phyloP scores from a whole-genome alignment of 2,888 invertebrate species.

The Drosophila diplacantha region DNA sequence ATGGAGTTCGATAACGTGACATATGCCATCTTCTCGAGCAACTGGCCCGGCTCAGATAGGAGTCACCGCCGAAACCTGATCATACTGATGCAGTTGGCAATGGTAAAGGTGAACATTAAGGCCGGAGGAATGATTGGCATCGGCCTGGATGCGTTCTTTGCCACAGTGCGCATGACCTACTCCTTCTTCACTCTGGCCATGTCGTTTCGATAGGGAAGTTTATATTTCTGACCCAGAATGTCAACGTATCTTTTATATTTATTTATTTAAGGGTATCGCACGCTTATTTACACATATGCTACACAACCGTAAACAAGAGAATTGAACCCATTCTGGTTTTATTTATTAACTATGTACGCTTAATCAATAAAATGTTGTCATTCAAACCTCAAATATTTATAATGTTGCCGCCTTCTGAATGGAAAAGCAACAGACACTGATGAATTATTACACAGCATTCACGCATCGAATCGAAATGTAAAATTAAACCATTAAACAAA shows the following conservation, averaged over 20 bases:
- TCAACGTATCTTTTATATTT: background rate
- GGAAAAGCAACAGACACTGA: background rate
- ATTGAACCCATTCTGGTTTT: background rate
- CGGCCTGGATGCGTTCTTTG: slow-evolving; percentile 32
- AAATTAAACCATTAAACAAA: slow-evolving; percentile 10
- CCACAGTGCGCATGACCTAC: slow-evolving; percentile 34
- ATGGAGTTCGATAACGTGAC: slow-evolving; percentile 24
- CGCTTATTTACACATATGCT: background rate
- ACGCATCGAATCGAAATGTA: slow-evolving; percentile 1
- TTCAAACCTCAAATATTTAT: slow-evolving; percentile 1
- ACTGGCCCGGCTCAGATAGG: slow-evolving; percentile 14
- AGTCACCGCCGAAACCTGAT: slow-evolving; percentile 5
- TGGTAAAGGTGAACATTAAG: slow-evolving; percentile 26
- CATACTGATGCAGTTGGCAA: slow-evolving; percentile 31
- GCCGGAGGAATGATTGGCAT: slow-evolving; percentile 37
- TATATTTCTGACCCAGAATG: background rate
- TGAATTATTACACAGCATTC: slow-evolving; percentile 7
- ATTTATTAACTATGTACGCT: background rate
- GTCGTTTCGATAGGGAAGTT: slow-evolving; percentile 10
- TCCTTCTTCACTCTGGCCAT: slow-evolving; percentile 30
- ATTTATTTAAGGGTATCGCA: background rate
- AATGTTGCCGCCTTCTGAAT: background rate
- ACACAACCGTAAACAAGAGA: slow-evolving; percentile 1
- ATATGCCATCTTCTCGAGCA: slow-evolving; percentile 39
- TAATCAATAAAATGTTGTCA: slow-evolving; percentile 11